phyloP scores from a whole-genome alignment of 2,888 invertebrate species.

The Flabesymbios commensalis region DNA sequence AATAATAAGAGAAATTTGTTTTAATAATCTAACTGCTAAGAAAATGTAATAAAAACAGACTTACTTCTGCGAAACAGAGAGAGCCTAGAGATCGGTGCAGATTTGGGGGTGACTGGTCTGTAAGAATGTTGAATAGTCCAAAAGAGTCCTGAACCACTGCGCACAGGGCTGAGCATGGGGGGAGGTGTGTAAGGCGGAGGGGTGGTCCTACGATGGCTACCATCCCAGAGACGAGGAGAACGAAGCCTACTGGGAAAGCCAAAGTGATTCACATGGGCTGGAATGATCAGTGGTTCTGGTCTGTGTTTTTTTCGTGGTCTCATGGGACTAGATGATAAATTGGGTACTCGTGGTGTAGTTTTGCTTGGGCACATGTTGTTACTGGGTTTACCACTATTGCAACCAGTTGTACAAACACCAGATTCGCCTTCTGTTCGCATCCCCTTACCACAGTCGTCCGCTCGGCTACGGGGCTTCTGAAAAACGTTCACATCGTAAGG shows the following conservation, averaged over 20 bases:
- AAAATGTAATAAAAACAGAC: neutral
- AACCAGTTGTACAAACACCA: too few species aligned
- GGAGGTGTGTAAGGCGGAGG: conserved; percentile 84
- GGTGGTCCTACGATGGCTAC: conserved; percentile 37
- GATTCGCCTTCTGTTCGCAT: too few species aligned
- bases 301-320: conserved; percentile 30
- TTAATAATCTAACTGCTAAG: too few species aligned
- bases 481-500: too few species aligned
- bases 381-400: too few species aligned
- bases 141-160: conserved; percentile 85
- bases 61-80: conserved; percentile 1
- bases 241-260: conserved; percentile 66
- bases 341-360: too few species aligned
- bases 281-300: conserved; percentile 63
- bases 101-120: conserved; percentile 25
- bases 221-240: conserved; percentile 57
- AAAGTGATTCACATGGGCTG: conserved; percentile 60
- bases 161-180: conserved; percentile 89
- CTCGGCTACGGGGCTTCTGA: too few species aligned
- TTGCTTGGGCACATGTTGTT: too few species aligned
- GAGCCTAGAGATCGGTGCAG: conserved; percentile 7
- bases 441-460: too few species aligned
- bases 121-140: conserved; percentile 61
- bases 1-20: too few species aligned
- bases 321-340: conserved; percentile 16